Evolutionary conservation across 2,797 vertebrate genomes (phyloP), one percentile per base, ranked within the genome.

Genomic region (Antrozous pallidus): DNA sequence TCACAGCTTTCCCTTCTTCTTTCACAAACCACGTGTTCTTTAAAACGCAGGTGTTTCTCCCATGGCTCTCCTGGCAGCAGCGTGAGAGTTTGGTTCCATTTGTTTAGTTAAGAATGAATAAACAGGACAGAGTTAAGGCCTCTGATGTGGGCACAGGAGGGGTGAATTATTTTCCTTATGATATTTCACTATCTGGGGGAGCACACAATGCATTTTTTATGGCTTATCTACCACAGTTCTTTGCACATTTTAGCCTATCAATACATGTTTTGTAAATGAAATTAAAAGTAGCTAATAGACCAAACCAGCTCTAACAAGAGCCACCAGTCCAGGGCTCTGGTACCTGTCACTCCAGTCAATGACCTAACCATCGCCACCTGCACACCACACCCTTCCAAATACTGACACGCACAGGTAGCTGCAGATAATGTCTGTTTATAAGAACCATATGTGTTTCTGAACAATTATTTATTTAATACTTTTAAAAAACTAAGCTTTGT

Each of bases 1-100:
- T 47, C 42, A 33, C 22, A 90, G 47, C 18, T 71, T 84, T 45
- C 26, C 5, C 58, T 13, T 40, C 28, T 81, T 33, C 71, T 79
- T 65, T 92, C 17, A 22, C 78, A 92, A 92, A 90, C 94, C 82
- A 92, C 69, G 51, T 38, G 4, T 49, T 93, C 84, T 87, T 67
- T 65, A 84, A 91, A 95, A 67, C 42, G 75, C 71, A 81, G 22
- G 33, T 71, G 33, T 45, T 84, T 88, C 73, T 90, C 31, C 33
- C 42, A 16, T 4, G 40, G 47, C 51, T 94, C 85, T 94, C 65
- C 33, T 16, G 20, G n/a, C 58, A 11, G 24, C 4, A 26, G 6
- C 42, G 79, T 31, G 74, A 33, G 24, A 81, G 16, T 47, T 51
- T 36, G 56, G 47, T 26, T 77, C 74, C 7, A 0, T 17, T 36